Percentiles rank a stretch among this genome's conserved stretches.
Conservation (phyloP, 2,113 vertebrate species). For the Ophiodon elongatus region DNA sequence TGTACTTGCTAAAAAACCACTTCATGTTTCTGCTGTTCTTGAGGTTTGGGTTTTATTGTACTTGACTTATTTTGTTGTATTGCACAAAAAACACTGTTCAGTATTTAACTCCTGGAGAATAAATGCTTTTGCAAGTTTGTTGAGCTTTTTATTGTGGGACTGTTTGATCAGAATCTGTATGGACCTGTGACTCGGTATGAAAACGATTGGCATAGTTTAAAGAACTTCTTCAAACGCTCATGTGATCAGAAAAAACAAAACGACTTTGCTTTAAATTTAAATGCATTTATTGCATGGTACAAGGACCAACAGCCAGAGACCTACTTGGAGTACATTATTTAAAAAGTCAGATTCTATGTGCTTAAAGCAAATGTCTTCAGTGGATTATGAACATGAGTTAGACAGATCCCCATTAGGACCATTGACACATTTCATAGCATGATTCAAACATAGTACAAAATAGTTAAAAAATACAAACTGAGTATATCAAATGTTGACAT, state of each 20-base stretch:
- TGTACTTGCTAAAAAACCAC: conserved; percentile 48
- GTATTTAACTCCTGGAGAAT: conserved; percentile 46
- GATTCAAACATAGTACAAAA: conserved; percentile 80
- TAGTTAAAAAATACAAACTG: conserved; percentile 83
- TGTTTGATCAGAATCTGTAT: not conserved
- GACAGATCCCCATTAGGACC: conserved; percentile 54
- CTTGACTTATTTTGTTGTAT: conserved; percentile 27
- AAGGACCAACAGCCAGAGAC: not conserved
- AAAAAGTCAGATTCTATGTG: conserved; percentile 58
- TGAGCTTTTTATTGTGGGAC: not conserved
- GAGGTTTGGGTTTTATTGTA: conserved; percentile 57
- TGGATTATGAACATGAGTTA: conserved; percentile 60
- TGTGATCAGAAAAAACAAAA: not conserved
- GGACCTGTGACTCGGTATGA: not conserved
- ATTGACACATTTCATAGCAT: conserved; percentile 52
- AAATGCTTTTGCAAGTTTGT: conserved; percentile 70
- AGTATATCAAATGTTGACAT: conserved; percentile 76
- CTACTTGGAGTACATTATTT: conserved; percentile 61
- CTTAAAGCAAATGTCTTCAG: conserved; percentile 57
- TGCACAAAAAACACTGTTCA: conserved; percentile 45
- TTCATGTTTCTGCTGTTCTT: conserved; percentile 56
- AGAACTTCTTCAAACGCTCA: not conserved
- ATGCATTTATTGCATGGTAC: not conserved
- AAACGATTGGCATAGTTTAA: not conserved
- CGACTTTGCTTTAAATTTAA: not conserved